Evolutionary conservation across 35 echinoderm and acorn worm species (phyloP), one percentile per base, ranked within the genome.

Genomic region (Ptychodera flava): DNA sequence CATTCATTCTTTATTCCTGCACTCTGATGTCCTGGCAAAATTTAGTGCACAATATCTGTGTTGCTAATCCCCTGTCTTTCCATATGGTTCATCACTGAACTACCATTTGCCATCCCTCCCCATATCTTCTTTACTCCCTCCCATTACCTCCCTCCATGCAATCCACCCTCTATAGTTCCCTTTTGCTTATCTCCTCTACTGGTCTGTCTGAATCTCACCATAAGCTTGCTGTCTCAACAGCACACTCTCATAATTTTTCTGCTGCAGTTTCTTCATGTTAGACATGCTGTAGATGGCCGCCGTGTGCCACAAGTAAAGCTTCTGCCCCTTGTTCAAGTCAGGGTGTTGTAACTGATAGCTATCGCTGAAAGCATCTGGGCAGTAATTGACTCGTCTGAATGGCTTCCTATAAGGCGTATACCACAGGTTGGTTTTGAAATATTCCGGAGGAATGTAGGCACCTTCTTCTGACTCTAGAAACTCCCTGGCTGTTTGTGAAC

Each of bases 251-350:
- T 94, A 99, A 36, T 92, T 80, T 76, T 80, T 80, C 86, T 99
- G 87, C 16, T 90, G 89, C 31, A 87, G 82, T 78, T 91, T 36
- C 83, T 99, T 94, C 85, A 99, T 87, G 35, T 99, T 90, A 1
- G 64, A 85, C 88, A 99, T 84, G n/a, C 96, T 94, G 82, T 97
- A 99, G 16, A 99, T 92, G 28, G 93, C 77, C 0, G 96, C 96
- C 16, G 93, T 99, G 33, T 92, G 91, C 88, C 90, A 87, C 78
- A 99, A 85, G 86, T 99, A 99, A 0, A 84, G 81, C 76, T 82
- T 99, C 37, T 99, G 89, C 0, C 96, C 96, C 0, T 90, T 77
- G 28, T 80, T 89, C 6, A 99, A 80, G 38, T 85, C 90, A 34
- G 96, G 90, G 80, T 94, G 96, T 77, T 99, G 90, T 28, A 99